Evolutionary conservation across 1,140 invertebrate species (phyloP).

Genomic region (Lethrus apterus): DNA sequence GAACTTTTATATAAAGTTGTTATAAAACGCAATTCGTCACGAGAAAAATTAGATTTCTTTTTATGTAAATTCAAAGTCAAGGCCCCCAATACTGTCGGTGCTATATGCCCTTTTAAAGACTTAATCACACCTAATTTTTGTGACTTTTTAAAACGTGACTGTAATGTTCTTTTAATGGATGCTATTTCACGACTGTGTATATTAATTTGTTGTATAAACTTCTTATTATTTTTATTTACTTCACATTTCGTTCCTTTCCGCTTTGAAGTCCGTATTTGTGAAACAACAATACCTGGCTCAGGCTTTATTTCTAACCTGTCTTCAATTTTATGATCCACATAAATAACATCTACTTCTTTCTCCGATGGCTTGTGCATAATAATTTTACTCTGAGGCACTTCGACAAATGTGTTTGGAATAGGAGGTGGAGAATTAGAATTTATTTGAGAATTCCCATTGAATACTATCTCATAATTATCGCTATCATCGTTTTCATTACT

Average conservation of each 20-base stretch:
- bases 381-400: too few relatives aligned
- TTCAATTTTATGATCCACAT: not conserved
- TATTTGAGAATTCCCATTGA: conserved; percentile 3
- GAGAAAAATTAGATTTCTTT: conserved; percentile 25
- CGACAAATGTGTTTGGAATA: too few relatives aligned
- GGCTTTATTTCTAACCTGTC: not conserved
- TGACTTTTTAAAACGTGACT: conserved; percentile 21
- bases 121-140: conserved; percentile 21
- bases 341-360: not conserved
- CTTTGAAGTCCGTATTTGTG: too few relatives aligned
- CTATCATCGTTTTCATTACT: not conserved
- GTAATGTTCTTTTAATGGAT: conserved; percentile 30
- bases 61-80: conserved; percentile 23
- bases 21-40: conserved; percentile 34
- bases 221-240: conserved; percentile 17
- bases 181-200: conserved; percentile 34
- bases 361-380: too few relatives aligned
- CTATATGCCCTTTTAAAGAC: conserved; percentile 24
- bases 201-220: conserved; percentile 31
- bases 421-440: too few relatives aligned
- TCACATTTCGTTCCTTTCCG: too few relatives aligned
- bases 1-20: conserved; percentile 30
- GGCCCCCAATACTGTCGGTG: conserved; percentile 22
- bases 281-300: not conserved
- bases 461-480: conserved; percentile 6